Conservation (phyloP, 1,140 invertebrate genomes). For the Plectrocnemia conspersa region DNA sequence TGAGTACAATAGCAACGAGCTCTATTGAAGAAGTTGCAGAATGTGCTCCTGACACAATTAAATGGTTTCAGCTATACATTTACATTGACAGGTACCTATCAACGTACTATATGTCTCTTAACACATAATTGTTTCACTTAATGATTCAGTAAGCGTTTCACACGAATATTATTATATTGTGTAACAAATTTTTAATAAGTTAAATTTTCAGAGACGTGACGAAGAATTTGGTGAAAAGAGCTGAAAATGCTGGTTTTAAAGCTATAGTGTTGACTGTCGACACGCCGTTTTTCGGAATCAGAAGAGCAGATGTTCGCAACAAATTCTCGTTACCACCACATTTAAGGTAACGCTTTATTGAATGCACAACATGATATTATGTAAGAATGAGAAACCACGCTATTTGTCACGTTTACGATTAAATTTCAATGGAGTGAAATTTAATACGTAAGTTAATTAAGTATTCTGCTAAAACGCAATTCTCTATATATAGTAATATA, state of each 20-base stretch:
- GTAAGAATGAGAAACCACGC: no score
- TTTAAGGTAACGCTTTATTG: conserved; percentile 70
- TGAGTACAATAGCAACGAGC: conserved; percentile 82
- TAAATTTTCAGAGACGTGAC: conserved; percentile 62
- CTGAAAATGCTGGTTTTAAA: conserved; percentile 79
- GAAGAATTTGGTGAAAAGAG: conserved; percentile 66
- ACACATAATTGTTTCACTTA: no score
- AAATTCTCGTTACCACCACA: conserved; percentile 78
- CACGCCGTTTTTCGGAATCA: conserved; percentile 77
- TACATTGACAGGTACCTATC: conserved; percentile 67
- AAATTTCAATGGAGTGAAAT: no score
- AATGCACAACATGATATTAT: no score
- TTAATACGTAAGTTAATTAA: no score
- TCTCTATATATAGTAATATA: no score
- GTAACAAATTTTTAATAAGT: neutral
- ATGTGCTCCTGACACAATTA: conserved; percentile 67
- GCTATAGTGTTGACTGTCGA: conserved; percentile 89
- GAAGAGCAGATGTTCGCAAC: conserved; percentile 76
- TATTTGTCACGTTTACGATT: no score
- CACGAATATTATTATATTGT: neutral
- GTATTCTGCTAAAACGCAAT: no score
- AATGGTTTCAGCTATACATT: conserved; percentile 91
- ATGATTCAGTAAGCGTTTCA: no score
- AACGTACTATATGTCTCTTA: no score
- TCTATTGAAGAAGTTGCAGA: conserved; percentile 83